A percentile compares a stretch with the other conserved stretches of the same genome.
phyloP scores from a whole-genome alignment of 2,797 vertebrate species.

The Cuniculus paca region DNA sequence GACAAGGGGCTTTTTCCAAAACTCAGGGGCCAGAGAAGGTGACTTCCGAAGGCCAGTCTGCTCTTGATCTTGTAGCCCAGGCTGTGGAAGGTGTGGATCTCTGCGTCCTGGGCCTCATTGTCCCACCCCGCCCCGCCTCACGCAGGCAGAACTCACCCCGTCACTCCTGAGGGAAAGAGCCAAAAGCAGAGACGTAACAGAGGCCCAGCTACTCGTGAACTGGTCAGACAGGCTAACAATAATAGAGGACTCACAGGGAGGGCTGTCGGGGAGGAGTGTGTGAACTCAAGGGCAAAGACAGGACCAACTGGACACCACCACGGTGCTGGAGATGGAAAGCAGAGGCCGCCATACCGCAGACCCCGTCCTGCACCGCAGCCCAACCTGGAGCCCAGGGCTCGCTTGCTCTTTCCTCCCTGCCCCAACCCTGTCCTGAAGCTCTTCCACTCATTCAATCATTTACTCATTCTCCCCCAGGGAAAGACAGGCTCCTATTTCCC shows the following conservation, averaged over 20 bases:
- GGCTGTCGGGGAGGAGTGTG: neutral
- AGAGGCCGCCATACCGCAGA: neutral
- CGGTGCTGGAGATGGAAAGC: neutral
- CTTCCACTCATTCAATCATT: neutral
- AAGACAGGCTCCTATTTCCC: neutral
- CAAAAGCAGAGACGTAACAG: neutral
- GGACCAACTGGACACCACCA: neutral
- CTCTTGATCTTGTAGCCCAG: neutral
- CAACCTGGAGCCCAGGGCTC: rapidly evolving
- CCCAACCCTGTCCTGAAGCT: neutral
- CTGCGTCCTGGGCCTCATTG: neutral
- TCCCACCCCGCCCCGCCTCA: rapidly evolving
- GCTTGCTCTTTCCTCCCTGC: too few species aligned
- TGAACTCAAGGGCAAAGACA: conserved; percentile 6
- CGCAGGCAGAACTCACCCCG: rapidly evolving
- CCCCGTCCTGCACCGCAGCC: neutral
- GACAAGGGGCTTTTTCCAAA: neutral
- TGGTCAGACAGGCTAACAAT: neutral
- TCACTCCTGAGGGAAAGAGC: neutral
- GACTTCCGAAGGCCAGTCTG: neutral
- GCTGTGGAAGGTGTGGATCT: rapidly evolving
- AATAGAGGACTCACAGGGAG: neutral
- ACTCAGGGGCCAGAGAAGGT: neutral
- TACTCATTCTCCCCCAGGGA: neutral
- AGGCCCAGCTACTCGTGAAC: neutral